Evolutionary conservation across 1,140 invertebrate species (phyloP), one percentile per base, ranked within the genome.

Genomic region (Hypothenemus hampei): DNA sequence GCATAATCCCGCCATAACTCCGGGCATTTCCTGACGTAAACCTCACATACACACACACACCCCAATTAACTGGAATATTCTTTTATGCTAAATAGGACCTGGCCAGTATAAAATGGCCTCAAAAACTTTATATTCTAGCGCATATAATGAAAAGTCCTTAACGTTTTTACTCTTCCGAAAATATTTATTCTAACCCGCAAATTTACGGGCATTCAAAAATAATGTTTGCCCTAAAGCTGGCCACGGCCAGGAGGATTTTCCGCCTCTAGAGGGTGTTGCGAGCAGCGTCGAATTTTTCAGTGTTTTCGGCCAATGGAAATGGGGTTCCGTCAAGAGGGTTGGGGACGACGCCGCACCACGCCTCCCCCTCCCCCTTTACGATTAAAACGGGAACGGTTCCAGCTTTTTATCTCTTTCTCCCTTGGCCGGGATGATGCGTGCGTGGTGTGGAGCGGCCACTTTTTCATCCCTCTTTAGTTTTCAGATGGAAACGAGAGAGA

Each of bases 151-250:
- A 71, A 71, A 69, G 69, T 71, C 69, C 69, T 71, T 70, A 70
- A 68, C 69, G 69, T 71, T 71, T n/a, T 69, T 69, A 63, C 69
- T 71, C 66, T 69, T 71, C 67, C 64, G 64, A 71, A 71, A 71
- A 71, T 71, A 71, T 71, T 71, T 71, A 69, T 69, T 69, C 65
- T 69, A 64, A 61, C 59, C 67, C 69, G 65, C 67, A 69, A 71
- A 71, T 71, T 71, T 71, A 69, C 69, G 69, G 69, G 68, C 68
- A 69, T 66, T 66, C 69, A 63, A 71, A 71, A 71, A 71, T 71
- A 71, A 71, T 71, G 69, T 69, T 68, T 68, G 68, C 63, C 53
- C 64, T 62, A 71, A 71, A 69, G 69, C 69, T 68, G 66, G 68
- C 63, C 53, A 62, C 61, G 62, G 62, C 60, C 54, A 54, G 59